These are phyloP conservation scores for Zele albiditarsus DNA, from an alignment of 2,888 invertebrate genomes.

Conservation along the genomic window DNA sequence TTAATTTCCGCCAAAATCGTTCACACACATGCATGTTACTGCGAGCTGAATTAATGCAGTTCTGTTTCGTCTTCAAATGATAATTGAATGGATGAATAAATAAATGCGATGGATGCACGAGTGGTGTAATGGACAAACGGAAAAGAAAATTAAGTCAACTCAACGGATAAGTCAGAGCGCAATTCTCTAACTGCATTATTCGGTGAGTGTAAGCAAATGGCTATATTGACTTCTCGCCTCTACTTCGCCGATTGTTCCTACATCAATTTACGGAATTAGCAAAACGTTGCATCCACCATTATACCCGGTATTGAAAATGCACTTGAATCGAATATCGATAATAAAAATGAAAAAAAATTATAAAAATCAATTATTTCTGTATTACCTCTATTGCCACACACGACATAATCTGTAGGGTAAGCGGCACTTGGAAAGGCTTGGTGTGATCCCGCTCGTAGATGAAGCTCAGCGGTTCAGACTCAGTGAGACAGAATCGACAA, in stretches of 20 bases:
- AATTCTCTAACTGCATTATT: conserved; percentile 41
- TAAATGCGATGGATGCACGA: too few relatives aligned
- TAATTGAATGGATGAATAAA: conserved; percentile 15
- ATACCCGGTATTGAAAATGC: conserved; percentile 13
- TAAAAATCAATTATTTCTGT: conserved; percentile 14
- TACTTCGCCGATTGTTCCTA: conserved; percentile 44
- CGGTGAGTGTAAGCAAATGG: conserved; percentile 21
- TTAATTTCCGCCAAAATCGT: background rate
- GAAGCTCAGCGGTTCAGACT: conserved; percentile 78
- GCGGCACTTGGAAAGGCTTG: conserved; percentile 78
- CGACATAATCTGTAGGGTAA: conserved; percentile 85
- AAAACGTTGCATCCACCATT: conserved; percentile 11
- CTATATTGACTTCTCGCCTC: conserved; percentile 44
- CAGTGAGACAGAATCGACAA: conserved; percentile 84
- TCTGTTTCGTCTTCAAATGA: conserved; percentile 17
- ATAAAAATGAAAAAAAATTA: background rate
- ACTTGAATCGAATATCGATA: conserved; percentile 25
- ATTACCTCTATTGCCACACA: conserved; percentile 85
- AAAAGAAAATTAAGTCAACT: conserved; percentile 20
- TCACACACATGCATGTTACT: background rate
- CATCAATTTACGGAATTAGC: conserved; percentile 38
- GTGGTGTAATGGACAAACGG: background rate
- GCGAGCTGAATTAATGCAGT: background rate
- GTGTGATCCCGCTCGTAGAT: conserved; percentile 79
- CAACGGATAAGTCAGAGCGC: conserved; percentile 39